phyloP scores from a whole-genome alignment of 2,888 invertebrate species.

The Drosophila algonquin region DNA sequence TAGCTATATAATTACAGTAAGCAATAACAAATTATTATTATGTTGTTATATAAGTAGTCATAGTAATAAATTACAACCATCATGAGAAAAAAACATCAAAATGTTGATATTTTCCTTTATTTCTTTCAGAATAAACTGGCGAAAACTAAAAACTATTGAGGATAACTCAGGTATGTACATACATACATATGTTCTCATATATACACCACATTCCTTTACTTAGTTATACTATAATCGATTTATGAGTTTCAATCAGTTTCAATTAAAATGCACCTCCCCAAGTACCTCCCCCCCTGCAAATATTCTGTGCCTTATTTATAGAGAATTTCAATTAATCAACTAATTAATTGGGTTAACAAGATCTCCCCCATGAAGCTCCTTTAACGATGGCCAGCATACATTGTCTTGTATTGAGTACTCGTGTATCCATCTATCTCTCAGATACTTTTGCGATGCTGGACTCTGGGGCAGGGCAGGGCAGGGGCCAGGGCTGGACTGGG shows the following conservation, averaged over 20 bases:
- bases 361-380: constrained; percentile 9
- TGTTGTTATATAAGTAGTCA: no score
- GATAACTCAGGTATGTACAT: neutral
- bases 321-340: constrained; percentile 1
- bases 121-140: no score
- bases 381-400: neutral
- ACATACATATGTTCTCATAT: neutral
- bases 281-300: neutral
- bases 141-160: no score
- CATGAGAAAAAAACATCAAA: no score
- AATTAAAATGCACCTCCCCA: neutral
- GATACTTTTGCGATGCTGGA: constrained; percentile 7
- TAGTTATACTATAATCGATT: rapidly evolving
- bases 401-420: neutral
- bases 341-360: constrained; percentile 14
- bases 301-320: neutral
- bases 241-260: neutral
- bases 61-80: no score
- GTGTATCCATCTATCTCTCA: neutral
- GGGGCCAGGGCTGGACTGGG: neutral
- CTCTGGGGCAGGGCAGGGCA: neutral
- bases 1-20: no score
- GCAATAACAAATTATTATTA: no score
- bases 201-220: neutral
- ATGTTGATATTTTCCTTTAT: no score